Percentiles rank a stretch among this genome's conserved stretches.
These are phyloP conservation scores for Lophotriccus pileatus DNA, from an alignment of 2,797 vertebrate species.

Conservation along the genomic window DNA sequence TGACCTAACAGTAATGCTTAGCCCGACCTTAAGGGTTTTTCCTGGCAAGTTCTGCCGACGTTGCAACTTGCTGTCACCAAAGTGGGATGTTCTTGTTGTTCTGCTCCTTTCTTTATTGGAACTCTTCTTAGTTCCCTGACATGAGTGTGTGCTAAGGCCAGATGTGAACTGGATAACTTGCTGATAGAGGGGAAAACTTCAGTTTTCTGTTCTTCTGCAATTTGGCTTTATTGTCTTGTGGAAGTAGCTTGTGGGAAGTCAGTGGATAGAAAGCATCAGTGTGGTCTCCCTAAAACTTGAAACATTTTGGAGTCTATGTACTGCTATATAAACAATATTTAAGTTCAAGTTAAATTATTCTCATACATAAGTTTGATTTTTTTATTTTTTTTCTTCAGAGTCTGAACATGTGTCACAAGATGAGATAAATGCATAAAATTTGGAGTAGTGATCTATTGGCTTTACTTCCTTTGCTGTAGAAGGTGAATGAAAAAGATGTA, in stretches of 20 bases:
- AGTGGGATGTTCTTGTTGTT: not conserved
- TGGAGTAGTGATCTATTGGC: not conserved
- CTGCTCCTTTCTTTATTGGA: not conserved
- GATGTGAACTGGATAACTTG: not conserved
- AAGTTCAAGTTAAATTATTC: not conserved
- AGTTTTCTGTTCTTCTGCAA: not conserved
- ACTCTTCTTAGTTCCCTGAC: not conserved
- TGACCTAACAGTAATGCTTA: not conserved
- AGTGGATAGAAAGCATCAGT: not conserved
- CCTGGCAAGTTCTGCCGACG: not conserved
- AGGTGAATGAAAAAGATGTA: not conserved
- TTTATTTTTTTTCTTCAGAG: not conserved
- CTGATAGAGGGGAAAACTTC: accelerated
- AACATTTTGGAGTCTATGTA: not conserved
- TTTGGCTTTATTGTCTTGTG: not conserved
- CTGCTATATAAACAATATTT: not conserved
- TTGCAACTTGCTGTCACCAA: not conserved
- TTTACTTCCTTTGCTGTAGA: not conserved
- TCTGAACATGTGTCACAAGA: not conserved
- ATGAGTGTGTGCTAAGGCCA: not conserved
- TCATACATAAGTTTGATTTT: accelerated
- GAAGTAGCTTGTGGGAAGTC: not conserved
- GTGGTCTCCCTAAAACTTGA: not conserved
- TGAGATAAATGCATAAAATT: not conserved
- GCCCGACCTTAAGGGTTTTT: not conserved